Percentiles rank a stretch among this genome's conserved stretches.
Conservation (phyloP, 2,797 vertebrate genomes). For the Coregonus suidteri region DNA sequence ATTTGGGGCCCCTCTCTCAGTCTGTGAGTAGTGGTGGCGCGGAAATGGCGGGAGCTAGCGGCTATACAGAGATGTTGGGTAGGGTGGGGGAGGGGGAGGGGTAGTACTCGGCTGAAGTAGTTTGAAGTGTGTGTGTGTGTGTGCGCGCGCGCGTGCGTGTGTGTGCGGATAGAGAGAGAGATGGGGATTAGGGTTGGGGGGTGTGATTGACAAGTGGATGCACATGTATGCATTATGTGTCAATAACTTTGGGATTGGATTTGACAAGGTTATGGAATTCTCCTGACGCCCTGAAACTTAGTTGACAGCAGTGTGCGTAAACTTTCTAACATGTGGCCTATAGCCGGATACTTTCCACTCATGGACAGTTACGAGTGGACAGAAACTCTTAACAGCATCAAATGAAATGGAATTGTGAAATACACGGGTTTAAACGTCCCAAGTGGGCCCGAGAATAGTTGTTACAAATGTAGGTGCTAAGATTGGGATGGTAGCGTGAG, state of each 20-base stretch:
- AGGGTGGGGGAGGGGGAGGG: conserved; percentile 47
- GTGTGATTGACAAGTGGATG: conserved; percentile 52
- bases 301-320: too few species aligned
- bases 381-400: neutral
- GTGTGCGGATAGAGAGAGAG: neutral
- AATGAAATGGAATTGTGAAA: neutral
- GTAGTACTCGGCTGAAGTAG: conserved; percentile 40
- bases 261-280: neutral
- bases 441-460: neutral
- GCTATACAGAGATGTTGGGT: conserved; percentile 60
- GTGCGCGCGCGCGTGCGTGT: conserved; percentile 20
- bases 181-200: conserved; percentile 8
- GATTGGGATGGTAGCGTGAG: neutral
- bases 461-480: neutral
- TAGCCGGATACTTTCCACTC: neutral
- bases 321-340: neutral
- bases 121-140: conserved; percentile 41
- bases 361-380: neutral
- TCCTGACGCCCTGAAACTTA: neutral
- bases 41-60: conserved; percentile 76
- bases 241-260: neutral
- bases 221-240: conserved; percentile 11
- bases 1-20: conserved; percentile 54
- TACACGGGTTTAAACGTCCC: neutral
- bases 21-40: conserved; percentile 68